Evolutionary conservation across 2,113 vertebrate species (phyloP), one percentile per base, ranked within the genome.

Genomic region (Microtus montanus): DNA sequence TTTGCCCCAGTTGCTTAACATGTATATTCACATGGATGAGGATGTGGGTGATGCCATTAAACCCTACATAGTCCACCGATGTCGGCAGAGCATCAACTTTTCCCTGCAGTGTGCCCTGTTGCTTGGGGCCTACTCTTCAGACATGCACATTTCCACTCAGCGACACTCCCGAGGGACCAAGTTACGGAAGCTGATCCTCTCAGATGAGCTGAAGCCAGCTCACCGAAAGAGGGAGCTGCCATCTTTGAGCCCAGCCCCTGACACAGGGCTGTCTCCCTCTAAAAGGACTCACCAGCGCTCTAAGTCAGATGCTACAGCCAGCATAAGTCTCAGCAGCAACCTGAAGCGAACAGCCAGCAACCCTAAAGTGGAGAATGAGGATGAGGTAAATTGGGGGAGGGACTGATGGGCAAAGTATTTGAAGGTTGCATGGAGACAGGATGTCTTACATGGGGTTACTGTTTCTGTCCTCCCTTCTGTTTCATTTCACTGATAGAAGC

Each of bases 11-110:
- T 98, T 99, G 71, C 99, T 99, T 64, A 99, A 99, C 96, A 99
- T 99, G 99, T 99, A 99, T 98, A 99, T 99, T 78, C 99, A 99
- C 98, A 99, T 99, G 99, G 99, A 99, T 26, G 99, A 99, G 98
- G 99, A 99, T 0, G 99, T 99, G 17, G 99, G 99, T 0, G 99
- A 99, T 1, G 99, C 99, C 95, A 99, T 99, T 98, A 99, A 99
- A 68, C 99, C 99, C 75, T 99, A 99, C 68, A 99, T 99, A 68
- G 99, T 99, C 7, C 99, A 99, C 97, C 99, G 99, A n/a, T 99
- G 99, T 98, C 98, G 99, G 19, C 99, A 99, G 98, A 99, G 99
- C 98, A 98, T 99, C 96, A 98, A 99, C 96, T 99, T 99, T 98
- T 99, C 99, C 15, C 98, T 99, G 71, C 99, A 97, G 85, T 99